Base-by-base conservation (phyloP, 2,113 vertebrate species). In the Aythya baeri region DNA sequence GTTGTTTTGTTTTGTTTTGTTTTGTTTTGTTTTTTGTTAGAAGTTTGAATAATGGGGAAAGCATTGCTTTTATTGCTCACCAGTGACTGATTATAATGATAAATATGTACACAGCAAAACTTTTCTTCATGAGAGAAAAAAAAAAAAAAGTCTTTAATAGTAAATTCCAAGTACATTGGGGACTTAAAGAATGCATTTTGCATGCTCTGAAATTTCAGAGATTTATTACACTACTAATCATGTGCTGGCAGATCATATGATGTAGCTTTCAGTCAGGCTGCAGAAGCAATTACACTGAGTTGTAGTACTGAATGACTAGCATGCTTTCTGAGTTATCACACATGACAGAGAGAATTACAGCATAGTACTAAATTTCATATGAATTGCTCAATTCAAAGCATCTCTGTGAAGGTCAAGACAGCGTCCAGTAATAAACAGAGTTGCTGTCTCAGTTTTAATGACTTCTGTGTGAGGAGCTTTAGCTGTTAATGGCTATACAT, bases 191-290 rank as follows among this genome's bases (percentile, higher is more conserved):
- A 91, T 91, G 96, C 86, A 94, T 95, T 91, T 95, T 89, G 74
- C 84, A 78, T 96, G 83, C 84, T 68, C 88, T 86, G 70, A 41
- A 41, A 41, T 87, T 84, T 89, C 81, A 86, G 93, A 93, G 92
- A 96, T 93, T 93, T 91, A 88, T 92, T 94, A 67, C 38, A 80
- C 79, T 96, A 95, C 79, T 93, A 96, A 98, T 99, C 99, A 99
- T 98, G 98, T 98, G 98, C 97, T 97, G 95, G 65, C 5, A 0
- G 80, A 98, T 98, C 99, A 98, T 99, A 98, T 98, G 98, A 99
- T 98, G 86, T 97, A 98, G 98, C 98, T 99, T 98, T 95, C 77
- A 87, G 93, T 85, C 93, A 89, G 92, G 81, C 96, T 86, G 88
- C 93, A 94, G 76, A 90, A 94, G 94, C 94, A 96, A 89, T 94